Evolutionary conservation across 2,888 invertebrate genomes (phyloP), one percentile per base, ranked within the genome.

Genomic region (Neria commutata): DNA sequence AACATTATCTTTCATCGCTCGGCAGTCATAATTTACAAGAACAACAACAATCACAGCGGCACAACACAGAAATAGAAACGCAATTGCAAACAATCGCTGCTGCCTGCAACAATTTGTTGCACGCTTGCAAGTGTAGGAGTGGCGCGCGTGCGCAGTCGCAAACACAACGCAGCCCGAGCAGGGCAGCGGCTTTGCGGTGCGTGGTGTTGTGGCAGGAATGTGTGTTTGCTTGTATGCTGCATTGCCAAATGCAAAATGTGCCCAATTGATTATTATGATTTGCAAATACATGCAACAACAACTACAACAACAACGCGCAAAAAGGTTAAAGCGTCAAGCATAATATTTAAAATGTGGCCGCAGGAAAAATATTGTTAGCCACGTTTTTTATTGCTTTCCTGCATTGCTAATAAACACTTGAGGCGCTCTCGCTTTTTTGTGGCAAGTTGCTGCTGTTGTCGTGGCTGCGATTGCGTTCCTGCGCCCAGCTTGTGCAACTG

Each of bases 1-100:
- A 58, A 63, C 58, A 61, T 65, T 65, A 65, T 58, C 65, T 65
- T 65, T 65, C 59, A 63, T 66, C 63, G 66, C 63, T 61, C 65
- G 42, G 56, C 57, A 63, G 55, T 68, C 62, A 61, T 60, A 55
- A 61, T 49, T 62, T 58, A 59, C 45, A 53, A 56, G 48, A 37
- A 51, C 42, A 53, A 53, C 42, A 53, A 42, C 42, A 53, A 29
- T 29, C 29, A 29, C 6, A 29, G 29, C 6, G 29, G 29, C 6
- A 8, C 6, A 29, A 29, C 6, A 42, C 17, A 17, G 14, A 37
- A 37, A 14, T 37, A 37, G n/a, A 42, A 21, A 19, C 29, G 29
- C 29, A 29, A 29, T 29, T n/a, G n/a, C n/a, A n/a, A 29, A 29
- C 6, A 29, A 11, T 29, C 21, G 42, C 19, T 19, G 21, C 6